These are phyloP conservation scores for Pelvicachromis taeniatus DNA, from an alignment of 2,113 vertebrate species.

Conservation along the genomic window DNA sequence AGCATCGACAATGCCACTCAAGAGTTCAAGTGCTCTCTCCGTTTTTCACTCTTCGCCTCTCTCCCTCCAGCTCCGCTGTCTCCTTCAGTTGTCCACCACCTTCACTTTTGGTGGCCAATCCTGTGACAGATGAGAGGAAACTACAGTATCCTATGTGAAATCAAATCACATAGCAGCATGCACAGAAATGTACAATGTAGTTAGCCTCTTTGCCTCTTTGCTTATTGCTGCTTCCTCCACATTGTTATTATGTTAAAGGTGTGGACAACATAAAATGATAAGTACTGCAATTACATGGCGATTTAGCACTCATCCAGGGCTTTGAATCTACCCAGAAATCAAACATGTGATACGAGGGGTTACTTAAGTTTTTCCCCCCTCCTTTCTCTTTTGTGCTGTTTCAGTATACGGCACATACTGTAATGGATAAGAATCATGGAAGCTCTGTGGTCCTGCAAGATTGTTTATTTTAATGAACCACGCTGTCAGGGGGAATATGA, in stretches of 20 bases:
- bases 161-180: background rate
- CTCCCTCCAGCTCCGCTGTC: background rate
- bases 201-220: background rate
- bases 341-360: background rate
- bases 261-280: background rate
- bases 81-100: background rate
- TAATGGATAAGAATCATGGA: background rate
- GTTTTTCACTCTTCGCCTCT: background rate
- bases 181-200: background rate
- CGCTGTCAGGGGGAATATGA: background rate
- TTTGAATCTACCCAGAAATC: background rate
- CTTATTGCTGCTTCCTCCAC: background rate
- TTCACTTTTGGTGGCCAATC: constrained; percentile 3
- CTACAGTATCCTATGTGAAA: background rate
- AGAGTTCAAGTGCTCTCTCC: constrained; percentile 31
- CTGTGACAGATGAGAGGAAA: background rate
- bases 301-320: background rate
- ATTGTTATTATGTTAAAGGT: background rate
- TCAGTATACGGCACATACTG: background rate
- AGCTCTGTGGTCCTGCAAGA: background rate
- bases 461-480: background rate
- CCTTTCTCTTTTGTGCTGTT: background rate
- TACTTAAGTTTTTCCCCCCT: background rate
- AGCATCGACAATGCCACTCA: constrained; percentile 29
- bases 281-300: background rate